Evolutionary conservation across 2,113 vertebrate species (phyloP), one percentile per base, ranked within the genome.

Genomic region (Caranx ignobilis): DNA sequence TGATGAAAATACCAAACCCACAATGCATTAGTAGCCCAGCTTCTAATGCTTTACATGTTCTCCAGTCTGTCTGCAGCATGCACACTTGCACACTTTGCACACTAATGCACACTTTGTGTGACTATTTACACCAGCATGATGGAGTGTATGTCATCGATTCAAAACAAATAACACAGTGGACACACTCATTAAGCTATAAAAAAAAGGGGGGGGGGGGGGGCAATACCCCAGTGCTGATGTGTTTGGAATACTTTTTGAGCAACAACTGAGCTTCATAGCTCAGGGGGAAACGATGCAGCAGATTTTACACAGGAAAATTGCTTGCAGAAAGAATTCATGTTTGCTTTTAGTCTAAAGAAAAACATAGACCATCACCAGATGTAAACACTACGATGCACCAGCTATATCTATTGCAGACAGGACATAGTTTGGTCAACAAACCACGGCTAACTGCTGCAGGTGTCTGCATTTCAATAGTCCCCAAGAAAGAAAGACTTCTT

Each of bases 371-470:
- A 59, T 34, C 26, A 56, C 6, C 31, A 31, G 31, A 32, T 60
- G 6, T 8, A 35, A 71, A 31, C 63, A 2, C 32, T 41, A 9
- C 1, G n/a, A 34, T 1, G 18, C 3, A 6, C 7, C 6, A 39
- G 16, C 37, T 48, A 3, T 35, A 19, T 52, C 3, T 4, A 37
- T 1, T 34, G 52, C 19, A 37, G 15, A 4, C 2, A 7, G 2
- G 10, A 62, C 37, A 71, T 1, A 0, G 41, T 10, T 50, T 0
- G 5, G 10, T 26, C 37, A 12, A 43, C 4, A 21, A 56, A 12
- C 9, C 32, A 15, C n/a, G 2, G 26, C 57, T 80, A 55, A 72
- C 52, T 71, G 70, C 69, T 3, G 77, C 77, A 85, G 80, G 77
- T 85, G 89, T 32, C 34, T 1, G 55, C 47, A 72, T 59, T 21